phyloP scores from a whole-genome alignment of 2,888 invertebrate species.

The Nemapogon koenigi region DNA sequence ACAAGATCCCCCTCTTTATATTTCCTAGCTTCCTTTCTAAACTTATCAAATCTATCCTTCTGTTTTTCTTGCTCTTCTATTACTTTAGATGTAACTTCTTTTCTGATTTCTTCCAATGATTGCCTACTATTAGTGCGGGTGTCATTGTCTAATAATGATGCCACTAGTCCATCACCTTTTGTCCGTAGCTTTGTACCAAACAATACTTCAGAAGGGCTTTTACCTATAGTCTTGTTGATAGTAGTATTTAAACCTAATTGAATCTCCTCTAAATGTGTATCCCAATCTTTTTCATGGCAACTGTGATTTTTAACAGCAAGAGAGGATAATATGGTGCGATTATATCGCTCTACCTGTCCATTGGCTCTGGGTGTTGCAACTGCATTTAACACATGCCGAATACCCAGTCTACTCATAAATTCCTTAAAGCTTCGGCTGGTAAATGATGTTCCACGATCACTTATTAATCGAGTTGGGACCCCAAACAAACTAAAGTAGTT shows the following conservation, averaged over 20 bases:
- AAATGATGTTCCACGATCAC: not conserved
- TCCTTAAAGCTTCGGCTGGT: not conserved
- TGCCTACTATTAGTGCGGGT: constrained; percentile 8
- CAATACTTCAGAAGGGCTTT: too few species aligned
- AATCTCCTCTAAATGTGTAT: too few species aligned
- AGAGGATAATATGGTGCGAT: too few species aligned
- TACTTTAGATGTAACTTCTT: too few species aligned
- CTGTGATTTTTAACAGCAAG: constrained; percentile 5
- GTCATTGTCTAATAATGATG: not conserved
- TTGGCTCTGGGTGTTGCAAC: too few species aligned
- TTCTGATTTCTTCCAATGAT: not conserved
- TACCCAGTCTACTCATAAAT: not conserved
- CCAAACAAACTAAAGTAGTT: not conserved
- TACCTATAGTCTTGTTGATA: constrained; percentile 12
- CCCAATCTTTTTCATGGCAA: too few species aligned
- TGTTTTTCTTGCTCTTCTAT: constrained; percentile 17
- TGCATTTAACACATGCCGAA: too few species aligned
- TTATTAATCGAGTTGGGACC: not conserved
- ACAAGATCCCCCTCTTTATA: constrained; percentile 17
- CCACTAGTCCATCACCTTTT: too few species aligned
- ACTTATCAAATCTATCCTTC: constrained; percentile 15
- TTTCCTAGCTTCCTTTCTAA: constrained; percentile 7
- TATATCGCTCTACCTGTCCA: too few species aligned
- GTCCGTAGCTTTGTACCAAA: too few species aligned
- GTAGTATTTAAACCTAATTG: constrained; percentile 18